Conservation (phyloP, 37 sponge, comb jelly and placozoan species). For the Hexactinellida sp. region DNA sequence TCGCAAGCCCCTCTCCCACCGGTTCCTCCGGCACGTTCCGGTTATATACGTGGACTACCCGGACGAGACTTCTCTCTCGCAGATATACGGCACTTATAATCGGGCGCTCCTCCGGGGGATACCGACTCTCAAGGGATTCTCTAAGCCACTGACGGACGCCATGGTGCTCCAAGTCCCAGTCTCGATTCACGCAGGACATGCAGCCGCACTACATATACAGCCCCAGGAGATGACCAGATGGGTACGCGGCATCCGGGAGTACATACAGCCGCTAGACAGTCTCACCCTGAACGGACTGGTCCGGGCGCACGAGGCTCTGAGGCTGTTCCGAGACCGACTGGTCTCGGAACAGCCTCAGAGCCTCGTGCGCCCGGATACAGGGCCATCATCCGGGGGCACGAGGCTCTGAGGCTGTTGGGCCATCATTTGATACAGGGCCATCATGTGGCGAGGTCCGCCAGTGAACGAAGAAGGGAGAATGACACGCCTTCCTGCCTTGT, state of each 20-base stretch:
- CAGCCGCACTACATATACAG: conserved; percentile 98
- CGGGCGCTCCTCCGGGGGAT: conserved; percentile 84
- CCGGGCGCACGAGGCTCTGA: conserved; percentile 85
- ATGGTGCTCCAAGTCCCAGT: conserved; percentile 87
- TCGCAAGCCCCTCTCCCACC: conserved; percentile 76
- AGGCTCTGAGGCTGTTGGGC: too few species aligned
- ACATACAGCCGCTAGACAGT: conserved; percentile 68
- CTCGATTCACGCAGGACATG: conserved; percentile 80
- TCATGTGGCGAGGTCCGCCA: too few species aligned
- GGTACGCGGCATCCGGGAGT: conserved; percentile 92
- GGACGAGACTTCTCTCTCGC: conserved; percentile 65
- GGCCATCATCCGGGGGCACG: too few species aligned
- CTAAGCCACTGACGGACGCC: conserved; percentile 90
- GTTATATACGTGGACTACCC: conserved; percentile 98
- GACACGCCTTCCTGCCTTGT: too few species aligned
- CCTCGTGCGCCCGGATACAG: too few species aligned
- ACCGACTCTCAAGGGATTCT: conserved; percentile 67
- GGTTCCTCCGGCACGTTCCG: conserved; percentile 93
- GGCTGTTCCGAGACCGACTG: conserved; percentile 85
- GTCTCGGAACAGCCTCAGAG: too few species aligned
- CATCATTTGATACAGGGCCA: too few species aligned
- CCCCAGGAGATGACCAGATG: conserved; percentile 99
- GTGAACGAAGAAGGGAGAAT: too few species aligned
- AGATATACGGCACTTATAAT: conserved; percentile 98
- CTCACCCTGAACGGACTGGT: conserved; percentile 85